These are phyloP conservation scores for Micropterix aruncella DNA, from an alignment of 2,888 invertebrate species.

Conservation along the genomic window DNA sequence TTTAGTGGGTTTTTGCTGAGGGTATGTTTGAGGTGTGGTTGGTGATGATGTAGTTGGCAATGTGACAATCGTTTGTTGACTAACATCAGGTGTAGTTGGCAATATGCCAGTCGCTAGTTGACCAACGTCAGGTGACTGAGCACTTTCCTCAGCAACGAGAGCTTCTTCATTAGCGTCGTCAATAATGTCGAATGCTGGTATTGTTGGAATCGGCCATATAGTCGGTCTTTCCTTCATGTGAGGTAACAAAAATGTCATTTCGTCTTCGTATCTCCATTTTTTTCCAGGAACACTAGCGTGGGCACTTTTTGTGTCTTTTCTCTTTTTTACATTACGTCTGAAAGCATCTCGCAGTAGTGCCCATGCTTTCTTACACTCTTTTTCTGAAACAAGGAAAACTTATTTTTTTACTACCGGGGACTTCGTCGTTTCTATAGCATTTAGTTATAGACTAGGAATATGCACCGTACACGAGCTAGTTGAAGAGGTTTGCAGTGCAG, in stretches of 20 bases:
- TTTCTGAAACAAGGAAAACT: constrained; percentile 11
- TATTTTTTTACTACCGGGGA: constrained; percentile 12
- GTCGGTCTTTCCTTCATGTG: constrained; percentile 10
- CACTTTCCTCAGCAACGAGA: constrained; percentile 8
- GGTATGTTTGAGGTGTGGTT: constrained; percentile 10
- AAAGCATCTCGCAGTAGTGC: constrained; percentile 12
- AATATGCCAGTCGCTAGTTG: constrained; percentile 10
- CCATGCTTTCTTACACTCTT: constrained; percentile 12
- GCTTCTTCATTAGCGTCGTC: too few species aligned
- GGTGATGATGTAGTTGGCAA: constrained; percentile 9
- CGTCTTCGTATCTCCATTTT: constrained; percentile 13
- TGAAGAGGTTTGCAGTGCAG: constrained; percentile 10
- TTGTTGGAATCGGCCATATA: constrained; percentile 7
- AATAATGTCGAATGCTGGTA: constrained; percentile 6
- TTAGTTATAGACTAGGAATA: constrained; percentile 12
- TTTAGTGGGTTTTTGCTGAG: constrained; percentile 7
- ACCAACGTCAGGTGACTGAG: constrained; percentile 11
- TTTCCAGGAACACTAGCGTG: constrained; percentile 8
- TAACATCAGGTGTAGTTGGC: constrained; percentile 8
- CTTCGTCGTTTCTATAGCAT: constrained; percentile 10
- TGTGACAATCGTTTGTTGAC: constrained; percentile 8
- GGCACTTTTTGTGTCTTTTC: constrained; percentile 9
- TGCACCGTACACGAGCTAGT: constrained; percentile 12
- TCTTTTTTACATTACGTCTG: constrained; percentile 10
- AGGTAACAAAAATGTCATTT: constrained; percentile 13